Evolutionary conservation across 1,140 invertebrate species (phyloP).

Genomic region (Drosophila serrata): DNA sequence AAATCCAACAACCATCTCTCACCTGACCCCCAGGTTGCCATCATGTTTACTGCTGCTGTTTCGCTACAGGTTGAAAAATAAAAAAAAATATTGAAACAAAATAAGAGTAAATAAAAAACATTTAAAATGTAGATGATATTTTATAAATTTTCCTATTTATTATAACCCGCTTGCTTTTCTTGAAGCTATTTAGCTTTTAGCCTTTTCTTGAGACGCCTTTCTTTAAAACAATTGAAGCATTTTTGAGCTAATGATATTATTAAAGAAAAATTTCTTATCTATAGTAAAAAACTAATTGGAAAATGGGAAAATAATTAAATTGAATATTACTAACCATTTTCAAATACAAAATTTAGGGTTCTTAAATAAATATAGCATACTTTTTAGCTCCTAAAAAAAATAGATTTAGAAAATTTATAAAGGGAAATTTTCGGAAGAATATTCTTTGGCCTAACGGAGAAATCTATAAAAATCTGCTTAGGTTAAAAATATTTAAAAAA

Average conservation of each 20-base stretch:
- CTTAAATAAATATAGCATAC: too few relatives aligned
- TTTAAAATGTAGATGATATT: not conserved
- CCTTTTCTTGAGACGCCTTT: too few relatives aligned
- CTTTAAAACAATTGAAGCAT: not conserved
- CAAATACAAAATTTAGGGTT: too few relatives aligned
- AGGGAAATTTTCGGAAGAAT: not conserved
- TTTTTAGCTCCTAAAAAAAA: too few relatives aligned
- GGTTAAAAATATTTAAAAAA: not conserved
- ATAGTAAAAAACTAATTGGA: too few relatives aligned
- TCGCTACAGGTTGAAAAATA: slow-evolving; percentile 1
- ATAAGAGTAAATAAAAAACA: not conserved
- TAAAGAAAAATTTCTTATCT: too few relatives aligned
- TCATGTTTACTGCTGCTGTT: slow-evolving; percentile 39
- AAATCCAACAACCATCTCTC: not conserved
- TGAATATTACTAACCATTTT: too few relatives aligned
- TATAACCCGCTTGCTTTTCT: not conserved
- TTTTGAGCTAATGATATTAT: too few relatives aligned
- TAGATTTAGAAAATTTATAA: too few relatives aligned
- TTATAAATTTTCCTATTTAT: not conserved
- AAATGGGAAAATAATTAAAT: too few relatives aligned
- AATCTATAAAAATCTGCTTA: not conserved
- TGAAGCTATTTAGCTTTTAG: too few relatives aligned
- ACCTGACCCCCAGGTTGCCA: slow-evolving; percentile 20
- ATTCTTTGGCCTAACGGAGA: not conserved
- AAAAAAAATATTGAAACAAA: not conserved